phyloP scores from a whole-genome alignment of 64 coral and sea anemone genomes.

The Cladopsammia gracilis region DNA sequence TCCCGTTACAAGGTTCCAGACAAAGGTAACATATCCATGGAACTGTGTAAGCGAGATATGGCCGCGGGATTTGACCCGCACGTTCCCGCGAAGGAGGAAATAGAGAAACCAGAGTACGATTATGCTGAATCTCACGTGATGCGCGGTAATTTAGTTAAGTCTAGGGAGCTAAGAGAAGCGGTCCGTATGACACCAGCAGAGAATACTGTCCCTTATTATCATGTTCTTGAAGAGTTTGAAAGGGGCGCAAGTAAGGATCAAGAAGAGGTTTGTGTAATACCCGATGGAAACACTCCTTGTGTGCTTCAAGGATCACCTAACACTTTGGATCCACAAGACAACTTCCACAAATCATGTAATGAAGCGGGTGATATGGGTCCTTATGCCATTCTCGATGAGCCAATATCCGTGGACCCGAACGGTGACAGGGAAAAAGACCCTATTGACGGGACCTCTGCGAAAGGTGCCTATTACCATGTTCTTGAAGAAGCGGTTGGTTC shows the following conservation, averaged over 20 bases:
- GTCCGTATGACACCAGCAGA: too few relatives aligned
- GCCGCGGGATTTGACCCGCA: not conserved
- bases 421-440: too few relatives aligned
- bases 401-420: too few relatives aligned
- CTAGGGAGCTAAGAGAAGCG: not conserved
- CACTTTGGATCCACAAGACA: not conserved
- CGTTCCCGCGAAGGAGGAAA: not conserved
- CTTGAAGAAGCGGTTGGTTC: not conserved
- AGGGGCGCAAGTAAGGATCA: not conserved
- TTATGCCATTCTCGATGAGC: too few relatives aligned
- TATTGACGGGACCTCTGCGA: too few relatives aligned
- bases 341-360: too few relatives aligned
- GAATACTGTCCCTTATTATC: not conserved
- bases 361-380: too few relatives aligned
- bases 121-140: not conserved
- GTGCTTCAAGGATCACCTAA: not conserved
- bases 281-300: not conserved
- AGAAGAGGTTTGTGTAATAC: not conserved
- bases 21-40: too few relatives aligned
- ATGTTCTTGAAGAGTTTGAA: not conserved
- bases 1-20: not conserved
- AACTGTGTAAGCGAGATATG: too few relatives aligned
- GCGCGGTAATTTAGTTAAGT: not conserved
- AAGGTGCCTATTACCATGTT: not conserved
- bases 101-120: conserved; percentile 5